These are phyloP conservation scores for Periparus ater DNA, from an alignment of 2,797 vertebrate species.

Conservation along the genomic window DNA sequence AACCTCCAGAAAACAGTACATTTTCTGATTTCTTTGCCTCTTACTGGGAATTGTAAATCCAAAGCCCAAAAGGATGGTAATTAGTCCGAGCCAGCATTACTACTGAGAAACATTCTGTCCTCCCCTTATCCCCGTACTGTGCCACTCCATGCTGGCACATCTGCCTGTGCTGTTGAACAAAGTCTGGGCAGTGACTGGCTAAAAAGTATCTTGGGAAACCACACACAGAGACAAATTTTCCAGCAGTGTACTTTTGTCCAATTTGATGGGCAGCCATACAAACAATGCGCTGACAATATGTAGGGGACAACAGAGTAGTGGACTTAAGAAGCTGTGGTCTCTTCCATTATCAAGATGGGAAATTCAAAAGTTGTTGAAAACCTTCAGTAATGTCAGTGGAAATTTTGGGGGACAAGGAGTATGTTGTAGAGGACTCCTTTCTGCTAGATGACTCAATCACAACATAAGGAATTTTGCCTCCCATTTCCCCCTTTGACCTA, in stretches of 20 bases:
- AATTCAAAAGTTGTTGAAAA: background rate
- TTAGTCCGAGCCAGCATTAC: background rate
- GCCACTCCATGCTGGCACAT: background rate
- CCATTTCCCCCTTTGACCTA: background rate
- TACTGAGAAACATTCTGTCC: background rate
- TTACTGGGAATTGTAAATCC: background rate
- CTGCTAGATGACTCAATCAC: background rate
- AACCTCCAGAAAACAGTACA: background rate
- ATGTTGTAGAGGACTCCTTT: background rate
- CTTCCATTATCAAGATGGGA: background rate
- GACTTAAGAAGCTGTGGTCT: background rate
- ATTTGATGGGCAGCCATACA: background rate
- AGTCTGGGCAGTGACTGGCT: background rate
- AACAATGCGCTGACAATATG: background rate
- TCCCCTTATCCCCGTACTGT: background rate
- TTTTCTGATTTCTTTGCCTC: background rate
- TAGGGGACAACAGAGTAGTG: rapidly evolving
- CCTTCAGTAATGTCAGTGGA: background rate
- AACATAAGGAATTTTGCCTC: background rate
- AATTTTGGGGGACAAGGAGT: background rate
- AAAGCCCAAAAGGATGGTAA: background rate
- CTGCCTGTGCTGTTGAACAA: background rate
- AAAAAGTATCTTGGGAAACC: background rate
- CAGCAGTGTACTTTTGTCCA: background rate
- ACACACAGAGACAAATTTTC: background rate